phyloP scores from a whole-genome alignment of 2,888 invertebrate species.

The Spodoptera picta region DNA sequence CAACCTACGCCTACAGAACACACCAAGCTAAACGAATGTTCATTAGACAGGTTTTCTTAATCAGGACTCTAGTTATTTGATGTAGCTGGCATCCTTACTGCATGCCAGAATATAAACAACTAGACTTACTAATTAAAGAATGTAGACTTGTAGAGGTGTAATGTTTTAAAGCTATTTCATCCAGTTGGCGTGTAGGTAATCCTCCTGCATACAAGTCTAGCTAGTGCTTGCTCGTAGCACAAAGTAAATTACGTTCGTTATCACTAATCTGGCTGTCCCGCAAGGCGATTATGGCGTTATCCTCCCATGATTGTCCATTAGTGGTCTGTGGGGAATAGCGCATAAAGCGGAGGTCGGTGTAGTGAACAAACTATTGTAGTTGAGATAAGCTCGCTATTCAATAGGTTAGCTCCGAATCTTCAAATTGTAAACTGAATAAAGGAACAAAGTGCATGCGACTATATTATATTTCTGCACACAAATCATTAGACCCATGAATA shows the following conservation, averaged over 20 bases:
- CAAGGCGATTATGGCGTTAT: conserved; percentile 36
- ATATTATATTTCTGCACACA: too few relatives aligned
- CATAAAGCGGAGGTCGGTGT: neutral
- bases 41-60: conserved; percentile 43
- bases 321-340: conserved; percentile 7
- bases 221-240: conserved; percentile 6
- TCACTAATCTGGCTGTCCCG: conserved; percentile 34
- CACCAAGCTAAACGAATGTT: conserved; percentile 14
- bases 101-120: conserved; percentile 9
- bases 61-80: conserved; percentile 8
- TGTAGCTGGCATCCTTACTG: conserved; percentile 25
- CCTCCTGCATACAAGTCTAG: neutral
- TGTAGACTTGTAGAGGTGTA: conserved; percentile 2
- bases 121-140: conserved; percentile 5
- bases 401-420: neutral
- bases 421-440: too few relatives aligned
- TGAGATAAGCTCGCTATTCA: conserved; percentile 1
- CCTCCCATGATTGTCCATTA: conserved; percentile 45
- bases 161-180: conserved; percentile 8
- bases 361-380: conserved; percentile 10
- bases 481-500: too few relatives aligned
- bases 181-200: neutral
- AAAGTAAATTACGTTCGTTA: conserved; percentile 44
- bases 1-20: conserved; percentile 4
- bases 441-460: too few relatives aligned